Base-by-base conservation (phyloP, 2,113 vertebrate species). In the Scomber scombrus region DNA sequence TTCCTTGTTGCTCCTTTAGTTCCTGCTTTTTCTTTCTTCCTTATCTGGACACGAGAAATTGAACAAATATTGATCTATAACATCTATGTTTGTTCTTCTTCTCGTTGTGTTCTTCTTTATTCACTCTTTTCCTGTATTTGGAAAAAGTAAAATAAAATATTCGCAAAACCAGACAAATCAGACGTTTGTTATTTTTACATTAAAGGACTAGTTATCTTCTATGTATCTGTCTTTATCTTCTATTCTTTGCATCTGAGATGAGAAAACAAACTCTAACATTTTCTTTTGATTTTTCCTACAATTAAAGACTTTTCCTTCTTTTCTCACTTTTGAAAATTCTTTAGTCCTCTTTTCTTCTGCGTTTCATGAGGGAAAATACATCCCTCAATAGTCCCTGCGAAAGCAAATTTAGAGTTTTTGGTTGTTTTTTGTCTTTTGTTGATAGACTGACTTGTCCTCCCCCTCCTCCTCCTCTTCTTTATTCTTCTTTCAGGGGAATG, bases 321-420 rank as follows among this genome's bases (percentile, higher is more conserved):
- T 50, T 5, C 45, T 58, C 0, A 0, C 2, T 46, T 57, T 21
- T 69, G 43, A 64, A 63, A 16, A 64, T 40, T 23, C 26, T 71
- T 60, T 65, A 31, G 73, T 69, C 78, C 50, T 72, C 21, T 29
- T 76, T 78, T 80, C 57, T 40, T 50, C 72, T 70, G 14, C 66
- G 26, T 43, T 51, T 71, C 40, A 54, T 14, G 60, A 3, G 6
- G 4, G 19, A n/a, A 13, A 54, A 67, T 66, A 57, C 10, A 61
- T 81, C 71, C 73, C 46, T 49, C 31, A 75, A 47, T 7, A 11
- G 34, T 75, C 16, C 61, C 7, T 45, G 61, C 11, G 29, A 45
- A 34, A 11, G 0, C 11, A 47, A 78, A 47, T 70, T 49, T 12
- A 73, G 12, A 54, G 13, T 58, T 58, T 29, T 46, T 29, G 2